Base-by-base conservation (phyloP, 2,113 vertebrate species). In the Ceyx margarethae region DNA sequence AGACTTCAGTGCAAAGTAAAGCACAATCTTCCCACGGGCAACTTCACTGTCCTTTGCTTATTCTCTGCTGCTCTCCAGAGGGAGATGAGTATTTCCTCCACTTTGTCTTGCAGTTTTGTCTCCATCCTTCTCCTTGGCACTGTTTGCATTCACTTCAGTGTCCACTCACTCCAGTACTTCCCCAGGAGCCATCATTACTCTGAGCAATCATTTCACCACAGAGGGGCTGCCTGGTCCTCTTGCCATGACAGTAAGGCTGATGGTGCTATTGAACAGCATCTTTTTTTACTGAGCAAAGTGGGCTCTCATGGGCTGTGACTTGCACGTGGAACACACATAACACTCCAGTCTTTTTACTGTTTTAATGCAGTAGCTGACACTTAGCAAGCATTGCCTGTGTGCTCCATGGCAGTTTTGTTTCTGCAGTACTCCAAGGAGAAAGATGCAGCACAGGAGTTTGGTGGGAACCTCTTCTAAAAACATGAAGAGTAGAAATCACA, bases 51-150 rank as follows among this genome's bases (percentile, higher is more conserved):
- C 37, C 56, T 80, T 84, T 54, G 33, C 62, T 90, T 94, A 71
- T 74, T 94, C 65, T 83, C 65, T 90, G 57, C 69, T 86, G 89
- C 73, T 86, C 80, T 89, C 67, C 64, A 80, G 81, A 46, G 75
- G 51, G 33, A 43, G 67, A 89, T 62, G 64, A 57, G 33, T n/a
- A 16, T 54, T 80, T 33, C n/a, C 43, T 72, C 21, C 53, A 72
- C 15, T 79, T 92, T 1, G 0, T 26, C 37, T 54, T 15, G 16
- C n/a, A 33, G 87, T 87, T 89, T 65, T 40, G 7, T 86, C n/a
- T 81, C 29, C 45, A 53, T 13, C 35, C 29, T 75, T 11, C 26
- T 88, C 6, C 40, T 81, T 76, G 60, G 15, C 3, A 3, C 51
- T 54, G 21, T 57, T 72, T n/a, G 29, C 48, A 10, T 87, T 82